Percentiles rank a stretch among this genome's conserved stretches.
Conservation (phyloP, 2,888 invertebrate species). For the Chaetoderma sp. region DNA sequence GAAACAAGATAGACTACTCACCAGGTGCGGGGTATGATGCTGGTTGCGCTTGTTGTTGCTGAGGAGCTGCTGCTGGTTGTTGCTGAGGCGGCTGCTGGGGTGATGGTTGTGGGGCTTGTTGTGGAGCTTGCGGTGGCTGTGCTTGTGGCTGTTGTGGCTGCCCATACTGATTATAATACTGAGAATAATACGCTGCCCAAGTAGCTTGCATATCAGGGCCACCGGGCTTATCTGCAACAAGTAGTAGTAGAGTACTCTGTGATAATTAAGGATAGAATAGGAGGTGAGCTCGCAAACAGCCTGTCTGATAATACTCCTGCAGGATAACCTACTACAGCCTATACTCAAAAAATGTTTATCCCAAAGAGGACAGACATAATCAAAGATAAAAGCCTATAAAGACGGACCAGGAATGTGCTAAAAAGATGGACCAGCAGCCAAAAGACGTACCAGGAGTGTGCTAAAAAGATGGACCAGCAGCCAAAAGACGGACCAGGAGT, state of each 20-base stretch:
- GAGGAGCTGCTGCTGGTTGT: slow-evolving; percentile 49
- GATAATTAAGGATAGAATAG: neutral
- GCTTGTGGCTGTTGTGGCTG: slow-evolving; percentile 40
- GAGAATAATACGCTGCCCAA: slow-evolving; percentile 72
- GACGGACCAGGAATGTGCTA: too few species aligned
- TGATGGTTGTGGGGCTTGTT: slow-evolving; percentile 38
- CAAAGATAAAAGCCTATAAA: too few species aligned
- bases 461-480: too few species aligned
- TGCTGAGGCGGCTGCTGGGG: slow-evolving; percentile 42
- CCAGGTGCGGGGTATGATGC: slow-evolving; percentile 66
- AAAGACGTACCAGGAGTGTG: too few species aligned
- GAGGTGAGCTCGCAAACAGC: neutral
- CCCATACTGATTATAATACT: slow-evolving; percentile 68
- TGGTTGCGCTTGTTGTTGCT: slow-evolving; percentile 45
- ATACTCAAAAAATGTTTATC: too few species aligned
- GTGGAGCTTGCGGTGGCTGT: slow-evolving; percentile 12
- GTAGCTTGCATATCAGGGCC: slow-evolving; percentile 70
- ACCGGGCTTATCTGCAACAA: slow-evolving; percentile 34
- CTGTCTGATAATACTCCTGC: slow-evolving; percentile 36
- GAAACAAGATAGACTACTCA: neutral
- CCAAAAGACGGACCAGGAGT: too few species aligned
- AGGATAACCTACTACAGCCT: too few species aligned
- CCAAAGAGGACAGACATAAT: too few species aligned
- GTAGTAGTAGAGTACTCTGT: too few species aligned
- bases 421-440: too few species aligned